Evolutionary conservation across 2,113 vertebrate species (phyloP), one percentile per base, ranked within the genome.

Genomic region (Ascaphus truei): DNA sequence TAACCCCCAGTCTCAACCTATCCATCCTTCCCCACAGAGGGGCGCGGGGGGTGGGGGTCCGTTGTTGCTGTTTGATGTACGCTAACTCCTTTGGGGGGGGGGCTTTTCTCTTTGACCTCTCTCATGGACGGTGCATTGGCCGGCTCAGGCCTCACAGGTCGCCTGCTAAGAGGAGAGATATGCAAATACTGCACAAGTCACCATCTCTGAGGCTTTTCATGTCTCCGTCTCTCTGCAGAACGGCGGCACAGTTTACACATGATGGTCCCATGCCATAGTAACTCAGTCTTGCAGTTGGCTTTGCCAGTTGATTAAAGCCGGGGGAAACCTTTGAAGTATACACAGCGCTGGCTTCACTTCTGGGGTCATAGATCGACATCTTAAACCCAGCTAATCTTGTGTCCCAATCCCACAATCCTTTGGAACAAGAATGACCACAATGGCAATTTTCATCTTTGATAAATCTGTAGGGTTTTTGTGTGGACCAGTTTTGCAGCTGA

Each of bases 251-350:
- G 68, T 71, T 25, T 80, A 79, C 81, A 75, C 65, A 79, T 80
- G 67, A 74, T 78, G 79, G 74, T 62, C 62, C 58, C 62, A 76
- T 78, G 75, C 81, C 79, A 65, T 75, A 81, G 84, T 80, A 84
- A 83, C 76, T 53, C 69, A 55, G 66, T 72, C 58, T 73, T 74
- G 73, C 29, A 18, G 75, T 76, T 73, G 75, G 76, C 74, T 76
- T 72, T 63, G 72, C 74, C 78, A 76, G 31, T 55, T 52, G 53
- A 80, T 78, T 81, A 81, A 84, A 68, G 79, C 64, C 62, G 76
- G 64, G 37, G 37, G 67, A 79, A 83, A 77, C 12, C 59, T 62
- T 72, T 76, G 77, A 58, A 60, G 53, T 37, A 1, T 61, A 73
- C 73, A 64, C 62, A 77, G 41, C 10, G 20, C 72, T 76, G 77